Base-by-base conservation (phyloP, 2,888 invertebrate species). In the Erpobdella octoculata region DNA sequence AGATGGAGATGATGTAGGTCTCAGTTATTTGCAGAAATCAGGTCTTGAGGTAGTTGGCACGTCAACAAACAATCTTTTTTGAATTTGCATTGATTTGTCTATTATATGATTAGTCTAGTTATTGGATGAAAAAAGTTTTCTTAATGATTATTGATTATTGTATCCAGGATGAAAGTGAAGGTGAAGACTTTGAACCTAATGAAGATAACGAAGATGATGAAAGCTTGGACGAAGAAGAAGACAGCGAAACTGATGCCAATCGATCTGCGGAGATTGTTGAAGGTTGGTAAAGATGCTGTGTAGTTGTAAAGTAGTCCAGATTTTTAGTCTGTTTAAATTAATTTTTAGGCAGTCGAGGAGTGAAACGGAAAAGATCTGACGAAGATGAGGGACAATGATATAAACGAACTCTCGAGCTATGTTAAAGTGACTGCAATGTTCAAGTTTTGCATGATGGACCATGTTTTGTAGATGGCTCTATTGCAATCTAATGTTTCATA, bases 1-100 rank as follows among this genome's bases (percentile, higher is more conserved):
- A 61, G 77, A 76, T 76, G 90, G 90, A 79, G 89, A 89, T 78
- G 82, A 79, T 75, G 87, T 89, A 77, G 87, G 89, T 72, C 87
- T 90, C 74, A 87, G 88, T 73, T 87, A 88, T 79, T 88, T 89
- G 48, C 73, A 76, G 70, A 77, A 76, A 67, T 73, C 75, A 36
- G 75, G 73, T 36, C 72, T 85, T 78, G 88, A 85, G 84, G 89
- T 89, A 81, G n/a, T 86, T 83, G 79, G 71, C 46, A 25, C n/a
- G 46, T 58, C 46, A 36, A 28, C 6, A 36, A 65, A 37, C 35
- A 35, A 36, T 64, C 35, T n/a, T 35, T 28, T 28, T 59, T 59
- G 15, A 18, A 62, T 62, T 62, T 31, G n/a, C 6, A 28, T 35
- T 33, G 2, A 8, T 5, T 31, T 5, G n/a, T 9, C 6, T 35